Base-by-base conservation (phyloP, 2,113 vertebrate genomes). In the Peucedramus taeniatus region DNA sequence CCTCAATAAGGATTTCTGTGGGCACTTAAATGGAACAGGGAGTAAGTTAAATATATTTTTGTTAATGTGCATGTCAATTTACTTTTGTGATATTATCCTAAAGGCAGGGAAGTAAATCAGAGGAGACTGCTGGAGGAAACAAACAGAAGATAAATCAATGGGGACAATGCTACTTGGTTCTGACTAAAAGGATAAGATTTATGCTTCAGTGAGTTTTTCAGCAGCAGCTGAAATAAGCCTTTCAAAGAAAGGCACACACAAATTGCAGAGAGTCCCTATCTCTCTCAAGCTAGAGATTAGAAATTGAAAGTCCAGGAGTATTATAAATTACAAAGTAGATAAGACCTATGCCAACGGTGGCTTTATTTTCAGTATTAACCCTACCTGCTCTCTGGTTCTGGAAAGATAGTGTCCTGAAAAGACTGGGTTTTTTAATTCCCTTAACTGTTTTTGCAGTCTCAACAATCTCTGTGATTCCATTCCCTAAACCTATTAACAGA, bases 151-250 rank as follows among this genome's bases (percentile, higher is more conserved):
- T 87, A 93, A 95, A 93, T 94, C 89, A 81, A 1, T 49, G 64
- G 68, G 47, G 60, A 92, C 64, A 87, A 47, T 60, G 56, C n/a
- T 84, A 30, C 78, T 89, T 86, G 51, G 35, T 86, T 90, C 64
- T 90, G 82, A 39, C 76, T 89, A 84, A 93, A 88, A 76, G 39
- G 64, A 59, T 86, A 88, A 90, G 64, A 95, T 94, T 94, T 84
- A 92, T 78, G 49, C 60, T 92, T 94, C 68, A 71, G 42, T n/a
- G 33, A 6, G 21, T 90, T 96, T 94, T 68, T 86, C 71, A 94
- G 60, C 24, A 64, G 47, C 56, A 70, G 49, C 60, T 89, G 87
- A 81, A 95, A 94, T 82, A 94, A 94, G 31, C 77, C 60, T 92
- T 89, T 57, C 60, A 68, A 84, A 56, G 93, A 87, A 80, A 94